These are phyloP conservation scores for Lanistes nyassanus DNA, from an alignment of 1,140 invertebrate genomes.

Conservation along the genomic window DNA sequence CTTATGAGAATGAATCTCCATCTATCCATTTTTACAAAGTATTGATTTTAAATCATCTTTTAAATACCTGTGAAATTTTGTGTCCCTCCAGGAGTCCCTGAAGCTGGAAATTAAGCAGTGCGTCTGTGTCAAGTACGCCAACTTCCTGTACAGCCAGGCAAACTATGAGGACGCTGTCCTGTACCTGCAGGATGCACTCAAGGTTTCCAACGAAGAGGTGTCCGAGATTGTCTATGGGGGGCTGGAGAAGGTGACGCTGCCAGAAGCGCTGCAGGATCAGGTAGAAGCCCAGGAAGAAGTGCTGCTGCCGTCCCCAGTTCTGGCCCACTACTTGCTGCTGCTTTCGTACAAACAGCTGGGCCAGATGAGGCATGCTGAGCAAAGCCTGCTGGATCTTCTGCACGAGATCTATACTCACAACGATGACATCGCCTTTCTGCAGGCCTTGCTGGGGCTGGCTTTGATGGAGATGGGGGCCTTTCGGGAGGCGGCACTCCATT, in stretches of 20 bases:
- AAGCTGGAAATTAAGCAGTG: constrained; percentile 51
- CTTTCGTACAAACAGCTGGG: constrained; percentile 51
- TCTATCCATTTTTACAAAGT: no score
- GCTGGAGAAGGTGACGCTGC: constrained; percentile 60
- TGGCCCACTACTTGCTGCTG: constrained; percentile 57
- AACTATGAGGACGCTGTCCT: constrained; percentile 58
- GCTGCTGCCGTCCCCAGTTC: constrained; percentile 50
- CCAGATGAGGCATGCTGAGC: constrained; percentile 47
- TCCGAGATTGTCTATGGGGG: constrained; percentile 56
- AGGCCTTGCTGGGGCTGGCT: constrained; percentile 57
- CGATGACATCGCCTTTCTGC: constrained; percentile 53
- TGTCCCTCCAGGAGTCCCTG: constrained; percentile 47
- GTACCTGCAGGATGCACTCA: constrained; percentile 52
- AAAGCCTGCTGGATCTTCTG: constrained; percentile 50
- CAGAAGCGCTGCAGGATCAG: constrained; percentile 60
- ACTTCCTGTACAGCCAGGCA: constrained; percentile 60
- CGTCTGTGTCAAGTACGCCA: constrained; percentile 61
- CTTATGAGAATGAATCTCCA: no score
- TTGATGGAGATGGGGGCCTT: constrained; percentile 60
- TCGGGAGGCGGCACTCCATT: constrained; percentile 55
- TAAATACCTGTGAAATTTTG: no score
- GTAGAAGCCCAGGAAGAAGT: constrained; percentile 62
- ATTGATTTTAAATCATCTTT: no score
- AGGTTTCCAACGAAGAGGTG: constrained; percentile 33
- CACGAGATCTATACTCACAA: constrained; percentile 51